Conservation (phyloP, 2,888 invertebrate genomes). For the Latrodectus hesperus region DNA sequence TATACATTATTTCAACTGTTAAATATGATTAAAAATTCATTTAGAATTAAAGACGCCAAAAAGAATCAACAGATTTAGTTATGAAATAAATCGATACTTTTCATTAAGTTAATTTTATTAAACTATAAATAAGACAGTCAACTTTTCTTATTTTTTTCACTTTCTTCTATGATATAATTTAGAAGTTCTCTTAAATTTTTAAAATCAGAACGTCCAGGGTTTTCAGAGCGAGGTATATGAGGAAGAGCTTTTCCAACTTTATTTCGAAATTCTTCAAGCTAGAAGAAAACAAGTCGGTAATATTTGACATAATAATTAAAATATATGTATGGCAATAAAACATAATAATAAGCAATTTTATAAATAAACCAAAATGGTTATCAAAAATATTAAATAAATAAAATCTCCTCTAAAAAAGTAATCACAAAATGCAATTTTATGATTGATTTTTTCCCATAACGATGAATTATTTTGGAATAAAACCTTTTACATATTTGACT, state of each 20-base stretch:
- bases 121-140: slow-evolving; percentile 13
- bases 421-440: not conserved
- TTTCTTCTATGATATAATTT: slow-evolving; percentile 80
- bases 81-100: too few relatives aligned
- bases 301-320: not conserved
- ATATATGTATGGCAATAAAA: not conserved
- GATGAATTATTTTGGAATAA: too few relatives aligned
- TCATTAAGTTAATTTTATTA: too few relatives aligned
- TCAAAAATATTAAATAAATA: not conserved
- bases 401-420: not conserved
- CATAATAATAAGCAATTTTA: not conserved
- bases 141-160: slow-evolving; percentile 72
- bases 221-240: slow-evolving; percentile 84
- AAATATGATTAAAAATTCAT: too few relatives aligned
- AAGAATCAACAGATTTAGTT: too few relatives aligned
- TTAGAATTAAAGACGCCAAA: too few relatives aligned
- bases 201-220: slow-evolving; percentile 89
- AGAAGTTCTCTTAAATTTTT: slow-evolving; percentile 88
- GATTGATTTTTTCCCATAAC: too few relatives aligned
- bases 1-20: too few relatives aligned
- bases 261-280: slow-evolving; percentile 87
- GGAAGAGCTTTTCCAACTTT: slow-evolving; percentile 88
- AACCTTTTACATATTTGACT: too few relatives aligned
- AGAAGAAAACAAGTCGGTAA: slow-evolving; percentile 30
- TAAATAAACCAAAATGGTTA: not conserved